Conservation (phyloP, 1,140 invertebrate species). For the Drosophila orosa region DNA sequence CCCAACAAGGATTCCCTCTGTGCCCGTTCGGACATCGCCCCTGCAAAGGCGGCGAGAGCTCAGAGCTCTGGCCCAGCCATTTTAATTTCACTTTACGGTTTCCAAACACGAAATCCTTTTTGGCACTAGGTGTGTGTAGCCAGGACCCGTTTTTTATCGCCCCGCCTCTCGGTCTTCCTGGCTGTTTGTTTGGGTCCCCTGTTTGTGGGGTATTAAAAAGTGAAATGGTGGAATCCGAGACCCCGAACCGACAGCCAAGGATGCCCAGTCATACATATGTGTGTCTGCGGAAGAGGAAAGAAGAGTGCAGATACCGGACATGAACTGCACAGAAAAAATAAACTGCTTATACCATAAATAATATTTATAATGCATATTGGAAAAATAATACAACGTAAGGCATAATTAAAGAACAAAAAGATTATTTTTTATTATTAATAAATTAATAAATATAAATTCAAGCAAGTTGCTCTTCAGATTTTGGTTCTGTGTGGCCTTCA, state of each 20-base stretch:
- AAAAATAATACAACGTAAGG: too few relatives aligned
- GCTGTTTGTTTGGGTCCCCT: slow-evolving; percentile 50
- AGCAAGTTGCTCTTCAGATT: background rate
- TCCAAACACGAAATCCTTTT: slow-evolving; percentile 79
- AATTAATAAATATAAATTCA: background rate
- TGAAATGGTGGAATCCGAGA: slow-evolving; percentile 58
- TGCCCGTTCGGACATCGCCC: background rate
- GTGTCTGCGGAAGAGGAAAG: background rate
- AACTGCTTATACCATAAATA: too few relatives aligned
- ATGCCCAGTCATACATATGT: slow-evolving; percentile 41
- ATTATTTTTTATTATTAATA: too few relatives aligned
- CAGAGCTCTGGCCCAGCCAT: slow-evolving; percentile 60
- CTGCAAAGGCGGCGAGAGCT: slow-evolving; percentile 37
- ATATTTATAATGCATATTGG: background rate
- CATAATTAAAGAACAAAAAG: background rate
- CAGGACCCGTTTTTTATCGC: slow-evolving; percentile 67
- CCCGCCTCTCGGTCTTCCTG: slow-evolving; percentile 5
- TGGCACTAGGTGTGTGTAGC: slow-evolving; percentile 62
- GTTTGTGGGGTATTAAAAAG: slow-evolving; percentile 63
- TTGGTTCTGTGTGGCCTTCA: background rate
- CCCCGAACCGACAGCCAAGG: slow-evolving; percentile 17
- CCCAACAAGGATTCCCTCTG: slow-evolving; percentile 9
- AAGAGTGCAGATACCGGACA: background rate
- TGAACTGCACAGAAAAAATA: slow-evolving; percentile 4
- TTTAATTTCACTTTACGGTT: slow-evolving; percentile 83